Percentiles rank a stretch among this genome's conserved stretches.
phyloP scores from a whole-genome alignment of 1,140 invertebrate species.

The Pygmarrhopalites habei region DNA sequence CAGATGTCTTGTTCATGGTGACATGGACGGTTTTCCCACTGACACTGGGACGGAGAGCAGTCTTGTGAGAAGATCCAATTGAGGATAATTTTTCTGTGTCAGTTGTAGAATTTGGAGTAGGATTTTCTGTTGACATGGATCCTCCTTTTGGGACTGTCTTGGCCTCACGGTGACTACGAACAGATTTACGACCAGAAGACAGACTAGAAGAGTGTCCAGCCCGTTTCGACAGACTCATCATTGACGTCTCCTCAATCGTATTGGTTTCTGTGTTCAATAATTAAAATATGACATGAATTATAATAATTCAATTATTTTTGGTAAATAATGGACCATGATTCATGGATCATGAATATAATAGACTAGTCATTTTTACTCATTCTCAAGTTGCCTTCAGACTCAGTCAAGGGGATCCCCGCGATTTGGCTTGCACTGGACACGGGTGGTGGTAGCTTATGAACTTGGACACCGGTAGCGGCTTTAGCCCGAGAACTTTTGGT shows the following conservation, averaged over 20 bases:
- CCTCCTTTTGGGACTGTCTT: neutral
- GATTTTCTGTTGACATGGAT: neutral
- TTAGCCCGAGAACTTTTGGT: neutral
- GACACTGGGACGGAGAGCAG: neutral
- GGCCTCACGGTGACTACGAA: neutral
- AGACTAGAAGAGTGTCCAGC: too few species aligned
- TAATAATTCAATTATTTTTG: too few species aligned
- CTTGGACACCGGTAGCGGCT: neutral
- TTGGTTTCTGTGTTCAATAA: too few species aligned
- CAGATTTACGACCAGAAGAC: neutral
- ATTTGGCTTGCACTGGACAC: neutral
- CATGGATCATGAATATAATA: too few species aligned
- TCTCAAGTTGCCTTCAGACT: neutral
- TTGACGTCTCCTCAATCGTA: too few species aligned
- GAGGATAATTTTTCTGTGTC: neutral
- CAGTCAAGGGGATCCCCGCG: neutral
- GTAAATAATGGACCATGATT: too few species aligned
- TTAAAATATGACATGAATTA: too few species aligned
- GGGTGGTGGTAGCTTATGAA: neutral
- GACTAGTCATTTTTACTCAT: neutral
- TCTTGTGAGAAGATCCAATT: neutral
- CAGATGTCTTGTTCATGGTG: constrained; percentile 4
- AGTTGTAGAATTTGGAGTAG: neutral
- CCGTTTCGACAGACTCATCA: too few species aligned
- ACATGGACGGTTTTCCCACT: neutral